A percentile compares a stretch with the other conserved stretches of the same genome.
Conservation (phyloP, 1,140 invertebrate species). For the Adoxophyes honmai region DNA sequence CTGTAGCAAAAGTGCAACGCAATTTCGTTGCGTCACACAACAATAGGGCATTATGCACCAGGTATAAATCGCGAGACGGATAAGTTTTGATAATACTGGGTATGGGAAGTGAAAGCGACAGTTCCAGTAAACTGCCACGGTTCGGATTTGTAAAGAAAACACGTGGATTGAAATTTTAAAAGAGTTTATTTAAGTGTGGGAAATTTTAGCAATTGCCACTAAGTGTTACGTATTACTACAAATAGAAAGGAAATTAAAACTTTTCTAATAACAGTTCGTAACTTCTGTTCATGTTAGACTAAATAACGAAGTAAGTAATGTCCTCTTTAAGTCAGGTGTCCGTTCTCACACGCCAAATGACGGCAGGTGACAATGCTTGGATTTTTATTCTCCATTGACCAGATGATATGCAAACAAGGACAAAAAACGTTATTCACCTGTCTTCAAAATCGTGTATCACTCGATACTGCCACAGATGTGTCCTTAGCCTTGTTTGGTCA, state of each 20-base stretch:
- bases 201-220: conserved; percentile 20
- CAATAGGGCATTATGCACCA: conserved; percentile 7
- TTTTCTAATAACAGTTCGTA: too few relatives aligned
- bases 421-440: conserved; percentile 34
- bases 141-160: conserved; percentile 14
- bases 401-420: conserved; percentile 29
- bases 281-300: conserved; percentile 10
- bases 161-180: conserved; percentile 18
- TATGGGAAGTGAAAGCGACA: conserved; percentile 24
- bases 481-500: conserved; percentile 22
- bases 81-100: neutral
- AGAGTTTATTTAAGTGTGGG: conserved; percentile 33
- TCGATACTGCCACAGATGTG: conserved; percentile 29
- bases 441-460: conserved; percentile 24
- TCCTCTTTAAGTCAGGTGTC: conserved; percentile 18
- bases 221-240: neutral
- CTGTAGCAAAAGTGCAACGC: conserved; percentile 35
- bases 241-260: too few relatives aligned
- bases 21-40: conserved; percentile 26
- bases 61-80: conserved; percentile 5
- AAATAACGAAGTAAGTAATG: conserved; percentile 5
- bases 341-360: conserved; percentile 17
- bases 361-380: conserved; percentile 32
- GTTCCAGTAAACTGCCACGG: conserved; percentile 15
- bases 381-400: conserved; percentile 25